Conservation (phyloP, 2,113 vertebrate species). For the Dromaius novaehollandiae region DNA sequence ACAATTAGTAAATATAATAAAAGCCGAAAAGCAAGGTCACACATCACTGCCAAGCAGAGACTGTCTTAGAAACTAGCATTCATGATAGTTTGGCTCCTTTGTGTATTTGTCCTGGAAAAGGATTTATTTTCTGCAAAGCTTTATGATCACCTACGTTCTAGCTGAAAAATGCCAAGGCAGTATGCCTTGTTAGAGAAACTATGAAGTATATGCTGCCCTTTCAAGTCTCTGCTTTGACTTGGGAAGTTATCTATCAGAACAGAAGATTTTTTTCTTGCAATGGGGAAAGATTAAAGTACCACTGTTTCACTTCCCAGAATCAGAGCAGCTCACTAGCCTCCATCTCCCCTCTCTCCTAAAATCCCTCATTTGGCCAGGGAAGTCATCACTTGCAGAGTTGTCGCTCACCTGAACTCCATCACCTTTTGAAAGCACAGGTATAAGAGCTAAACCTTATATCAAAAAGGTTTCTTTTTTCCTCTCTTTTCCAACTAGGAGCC, state of each 20-base stretch:
- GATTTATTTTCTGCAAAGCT: constrained; percentile 41
- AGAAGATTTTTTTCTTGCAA: constrained; percentile 15
- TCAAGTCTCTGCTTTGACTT: constrained; percentile 54
- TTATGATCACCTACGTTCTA: background rate
- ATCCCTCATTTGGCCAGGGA: background rate
- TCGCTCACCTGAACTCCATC: constrained; percentile 67
- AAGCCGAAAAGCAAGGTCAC: background rate
- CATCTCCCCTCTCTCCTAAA: background rate
- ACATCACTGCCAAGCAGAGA: background rate
- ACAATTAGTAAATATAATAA: background rate
- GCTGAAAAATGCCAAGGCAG: constrained; percentile 28
- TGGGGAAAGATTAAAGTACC: constrained; percentile 18
- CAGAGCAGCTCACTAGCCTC: background rate
- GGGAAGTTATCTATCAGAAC: constrained; percentile 35
- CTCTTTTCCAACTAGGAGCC: background rate
- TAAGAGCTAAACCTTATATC: background rate
- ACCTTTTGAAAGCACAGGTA: constrained; percentile 35
- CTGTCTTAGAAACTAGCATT: background rate
- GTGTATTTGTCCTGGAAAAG: background rate
- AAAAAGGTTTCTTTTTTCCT: background rate
- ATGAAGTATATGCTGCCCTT: constrained; percentile 26
- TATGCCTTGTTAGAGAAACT: constrained; percentile 28
- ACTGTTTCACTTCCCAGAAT: constrained; percentile 2
- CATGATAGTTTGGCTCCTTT: background rate
- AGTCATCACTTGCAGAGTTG: background rate